Base-by-base conservation (phyloP, 2,797 vertebrate genomes). In the Hoplostethus atlanticus region DNA sequence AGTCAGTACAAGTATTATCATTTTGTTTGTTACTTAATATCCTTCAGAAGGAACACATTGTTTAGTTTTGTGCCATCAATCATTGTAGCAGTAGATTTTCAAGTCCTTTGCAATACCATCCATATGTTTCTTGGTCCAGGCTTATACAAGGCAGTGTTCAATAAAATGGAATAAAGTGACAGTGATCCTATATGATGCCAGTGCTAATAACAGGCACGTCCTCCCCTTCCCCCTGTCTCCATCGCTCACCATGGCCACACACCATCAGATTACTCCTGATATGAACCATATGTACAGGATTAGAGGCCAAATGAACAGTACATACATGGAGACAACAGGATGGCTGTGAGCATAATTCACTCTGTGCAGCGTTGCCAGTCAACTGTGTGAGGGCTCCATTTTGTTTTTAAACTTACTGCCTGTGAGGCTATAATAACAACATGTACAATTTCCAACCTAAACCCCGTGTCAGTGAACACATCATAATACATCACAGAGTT, bases 221-320 rank as follows among this genome's bases (percentile, higher is more conserved):
- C 56, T 47, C 56, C 21, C 52, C 61, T 54, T 28, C 66, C 38
- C 57, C 68, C 54, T 28, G 56, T 63, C 72, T 34, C 53, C 56
- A 83, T 47, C 40, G 63, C 46, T 73, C 57, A 57, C 30, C 17
- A 48, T 0, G 56, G 65, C 80, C 79, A 87, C 86, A 87, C 86
- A 85, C 64, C 66, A 77, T 77, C 81, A 83, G 53, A 75, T 77
- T 16, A 64, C 62, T 53, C 12, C 77, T 87, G 81, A 91, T 88
- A 79, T 40, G 77, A 88, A 91, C 81, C 86, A 92, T 82, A 84
- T 91, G 85, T 73, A 71, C 16, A 79, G 80, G 82, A 91, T 89
- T 86, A 86, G 63, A 82, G 77, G 60, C 66, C 52, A 78, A 70
- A 76, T 59, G 73, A 88, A 62, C 69, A 83, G 61, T 59, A 42